A percentile compares a stretch with the other conserved stretches of the same genome.
These are phyloP conservation scores for Tineola bisselliella DNA, from an alignment of 2,888 invertebrate species.

Conservation along the genomic window DNA sequence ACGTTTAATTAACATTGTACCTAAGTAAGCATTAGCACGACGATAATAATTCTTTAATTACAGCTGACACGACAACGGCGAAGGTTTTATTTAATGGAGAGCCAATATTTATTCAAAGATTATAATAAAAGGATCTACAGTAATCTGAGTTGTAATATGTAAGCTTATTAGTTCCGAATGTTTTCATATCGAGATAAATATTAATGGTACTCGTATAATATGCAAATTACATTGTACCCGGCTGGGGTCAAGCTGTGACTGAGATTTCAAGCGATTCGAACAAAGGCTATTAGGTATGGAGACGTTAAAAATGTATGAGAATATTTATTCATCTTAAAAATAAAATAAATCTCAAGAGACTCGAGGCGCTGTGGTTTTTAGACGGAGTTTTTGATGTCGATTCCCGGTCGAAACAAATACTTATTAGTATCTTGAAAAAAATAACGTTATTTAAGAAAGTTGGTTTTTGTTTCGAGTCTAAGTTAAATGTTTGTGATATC, in stretches of 20 bases:
- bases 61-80: not conserved
- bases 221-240: not conserved
- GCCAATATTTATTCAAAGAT: not conserved
- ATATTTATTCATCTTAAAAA: not conserved
- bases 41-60: not conserved
- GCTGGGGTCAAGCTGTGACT: not conserved
- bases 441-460: too few species aligned
- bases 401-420: too few species aligned
- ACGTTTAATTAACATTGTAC: slow-evolving; percentile 9
- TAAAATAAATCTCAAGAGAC: too few species aligned
- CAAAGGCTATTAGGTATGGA: not conserved
- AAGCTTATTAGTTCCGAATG: not conserved
- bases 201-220: not conserved
- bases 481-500: too few species aligned
- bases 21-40: not conserved
- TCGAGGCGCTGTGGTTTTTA: too few species aligned
- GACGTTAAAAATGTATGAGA: not conserved
- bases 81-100: not conserved
- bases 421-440: too few species aligned
- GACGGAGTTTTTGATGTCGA: too few species aligned
- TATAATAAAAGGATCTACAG: not conserved
- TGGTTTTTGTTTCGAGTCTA: too few species aligned
- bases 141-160: not conserved
- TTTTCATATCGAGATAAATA: not conserved
- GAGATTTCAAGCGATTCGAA: not conserved